phyloP scores from a whole-genome alignment of 2,888 invertebrate species.

The Gibbula magus region DNA sequence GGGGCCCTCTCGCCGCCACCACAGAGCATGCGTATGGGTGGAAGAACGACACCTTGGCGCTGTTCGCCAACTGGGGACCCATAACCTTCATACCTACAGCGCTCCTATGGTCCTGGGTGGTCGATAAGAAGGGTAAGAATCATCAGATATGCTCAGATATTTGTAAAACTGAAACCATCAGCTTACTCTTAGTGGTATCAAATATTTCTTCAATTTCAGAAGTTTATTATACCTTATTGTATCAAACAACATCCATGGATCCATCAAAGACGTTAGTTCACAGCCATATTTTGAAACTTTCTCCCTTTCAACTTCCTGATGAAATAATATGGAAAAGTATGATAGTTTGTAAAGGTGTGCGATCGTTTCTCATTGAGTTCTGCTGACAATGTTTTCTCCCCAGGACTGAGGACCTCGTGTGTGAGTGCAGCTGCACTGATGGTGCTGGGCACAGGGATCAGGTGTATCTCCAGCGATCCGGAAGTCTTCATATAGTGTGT shows the following conservation, averaged over 20 bases:
- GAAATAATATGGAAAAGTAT: too few species aligned
- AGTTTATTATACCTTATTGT: too few species aligned
- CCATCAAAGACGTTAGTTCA: too few species aligned
- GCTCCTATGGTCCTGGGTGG: slow-evolving; percentile 32
- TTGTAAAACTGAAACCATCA: background rate
- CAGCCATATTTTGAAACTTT: too few species aligned
- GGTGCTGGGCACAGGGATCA: background rate
- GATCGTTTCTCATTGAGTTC: too few species aligned
- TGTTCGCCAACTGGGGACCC: slow-evolving; percentile 39
- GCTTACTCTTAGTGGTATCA: too few species aligned
- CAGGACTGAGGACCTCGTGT: background rate
- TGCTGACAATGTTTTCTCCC: too few species aligned
- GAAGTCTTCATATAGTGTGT: background rate
- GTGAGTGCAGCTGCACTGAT: background rate
- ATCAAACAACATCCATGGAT: too few species aligned
- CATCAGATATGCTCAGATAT: background rate
- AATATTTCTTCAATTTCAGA: too few species aligned
- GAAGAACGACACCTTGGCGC: slow-evolving; percentile 31
- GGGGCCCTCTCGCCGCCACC: slow-evolving; percentile 32
- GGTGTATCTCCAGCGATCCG: background rate
- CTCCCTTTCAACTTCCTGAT: too few species aligned
- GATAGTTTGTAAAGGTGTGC: too few species aligned
- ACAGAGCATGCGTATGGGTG: slow-evolving; percentile 30
- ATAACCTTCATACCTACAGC: slow-evolving; percentile 29
- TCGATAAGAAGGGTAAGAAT: slow-evolving; percentile 36